Evolutionary conservation across 2,797 vertebrate genomes (phyloP).

Genomic region (Morus bassanus): DNA sequence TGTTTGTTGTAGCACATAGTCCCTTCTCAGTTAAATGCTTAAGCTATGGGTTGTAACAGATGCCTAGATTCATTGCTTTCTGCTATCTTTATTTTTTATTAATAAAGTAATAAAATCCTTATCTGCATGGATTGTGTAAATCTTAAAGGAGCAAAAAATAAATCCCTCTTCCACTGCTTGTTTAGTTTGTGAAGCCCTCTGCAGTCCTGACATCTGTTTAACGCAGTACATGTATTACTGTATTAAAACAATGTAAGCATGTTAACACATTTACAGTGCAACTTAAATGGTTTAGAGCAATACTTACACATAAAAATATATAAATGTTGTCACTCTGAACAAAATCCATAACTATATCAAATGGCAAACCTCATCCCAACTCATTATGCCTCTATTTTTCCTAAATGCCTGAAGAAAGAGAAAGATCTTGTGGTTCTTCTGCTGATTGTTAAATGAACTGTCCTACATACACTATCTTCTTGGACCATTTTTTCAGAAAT

Average conservation of each 20-base stretch:
- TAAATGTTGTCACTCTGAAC: neutral
- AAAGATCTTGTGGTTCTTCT: neutral
- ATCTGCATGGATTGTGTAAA: neutral
- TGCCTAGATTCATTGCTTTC: neutral
- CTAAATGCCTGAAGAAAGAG: neutral
- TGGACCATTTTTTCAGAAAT: neutral
- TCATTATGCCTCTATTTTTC: neutral
- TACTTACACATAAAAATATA: neutral
- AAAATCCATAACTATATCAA: neutral
- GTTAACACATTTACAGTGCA: neutral
- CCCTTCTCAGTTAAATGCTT: neutral
- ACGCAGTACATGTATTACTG: neutral
- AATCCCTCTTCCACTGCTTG: neutral
- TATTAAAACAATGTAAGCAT: too few species aligned
- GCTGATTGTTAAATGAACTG: neutral
- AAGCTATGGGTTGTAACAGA: neutral
- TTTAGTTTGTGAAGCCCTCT: neutral
- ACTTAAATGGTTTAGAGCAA: neutral
- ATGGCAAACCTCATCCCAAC: neutral
- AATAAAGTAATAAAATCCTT: neutral
- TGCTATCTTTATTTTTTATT: neutral
- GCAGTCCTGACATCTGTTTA: neutral
- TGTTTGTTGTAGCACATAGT: neutral
- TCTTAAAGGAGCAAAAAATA: neutral
- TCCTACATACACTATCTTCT: neutral